A percentile compares a stretch with the other conserved stretches of the same genome.
These are phyloP conservation scores for Daptonema setosum DNA, from an alignment of 2,888 invertebrate genomes.

Conservation along the genomic window DNA sequence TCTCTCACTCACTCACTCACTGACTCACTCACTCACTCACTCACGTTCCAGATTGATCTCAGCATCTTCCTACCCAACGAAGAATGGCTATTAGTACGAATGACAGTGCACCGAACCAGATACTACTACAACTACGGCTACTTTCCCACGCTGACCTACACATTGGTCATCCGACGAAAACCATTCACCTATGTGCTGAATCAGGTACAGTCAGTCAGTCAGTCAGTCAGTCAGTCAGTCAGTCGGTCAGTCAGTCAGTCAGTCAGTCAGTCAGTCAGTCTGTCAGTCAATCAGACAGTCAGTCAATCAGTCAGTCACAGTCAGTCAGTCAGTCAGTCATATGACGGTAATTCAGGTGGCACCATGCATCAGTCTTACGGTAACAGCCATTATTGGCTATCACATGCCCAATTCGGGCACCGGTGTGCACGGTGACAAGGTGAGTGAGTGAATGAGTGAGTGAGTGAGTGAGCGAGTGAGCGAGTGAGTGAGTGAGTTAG, in stretches of 20 bases:
- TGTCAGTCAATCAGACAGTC: no score
- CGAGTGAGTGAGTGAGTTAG: no score
- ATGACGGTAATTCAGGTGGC: no score
- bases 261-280: no score
- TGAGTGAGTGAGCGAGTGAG: no score
- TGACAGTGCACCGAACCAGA: conserved; percentile 23
- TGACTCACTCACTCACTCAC: no score
- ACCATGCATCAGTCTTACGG: conserved; percentile 1
- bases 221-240: no score
- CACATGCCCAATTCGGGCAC: conserved; percentile 7
- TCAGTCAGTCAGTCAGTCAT: no score
- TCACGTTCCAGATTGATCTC: conserved; percentile 53
- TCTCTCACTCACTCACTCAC: no score
- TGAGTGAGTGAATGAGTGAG: background rate
- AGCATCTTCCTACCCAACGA: conserved; percentile 67
- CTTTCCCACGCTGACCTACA: conserved; percentile 6
- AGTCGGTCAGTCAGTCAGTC: no score
- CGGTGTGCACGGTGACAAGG: conserved; percentile 7
- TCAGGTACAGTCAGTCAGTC: no score
- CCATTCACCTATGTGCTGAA: conserved; percentile 4
- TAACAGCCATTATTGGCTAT: conserved; percentile 6
- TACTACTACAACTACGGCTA: conserved; percentile 7
- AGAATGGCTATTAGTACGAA: conserved; percentile 48
- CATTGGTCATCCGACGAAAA: conserved; percentile 4
- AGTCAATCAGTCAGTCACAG: no score